phyloP scores from a whole-genome alignment of 2,113 vertebrate genomes.

The Piliocolobus tephrosceles region DNA sequence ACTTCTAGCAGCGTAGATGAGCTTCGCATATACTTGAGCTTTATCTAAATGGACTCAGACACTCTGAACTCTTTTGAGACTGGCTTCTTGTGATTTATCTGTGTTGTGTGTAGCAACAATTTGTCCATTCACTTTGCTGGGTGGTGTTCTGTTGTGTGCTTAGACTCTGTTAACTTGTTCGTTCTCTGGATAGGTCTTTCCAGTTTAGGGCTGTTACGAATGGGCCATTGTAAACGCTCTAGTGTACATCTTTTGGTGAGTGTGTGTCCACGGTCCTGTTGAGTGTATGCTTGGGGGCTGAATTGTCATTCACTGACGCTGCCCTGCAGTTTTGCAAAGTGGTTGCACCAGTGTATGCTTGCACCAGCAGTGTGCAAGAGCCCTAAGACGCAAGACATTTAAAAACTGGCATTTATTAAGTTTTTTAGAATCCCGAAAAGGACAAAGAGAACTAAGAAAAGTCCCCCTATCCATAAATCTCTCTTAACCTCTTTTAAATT shows the following conservation, averaged over 20 bases:
- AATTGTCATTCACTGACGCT: background rate
- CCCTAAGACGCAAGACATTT: background rate
- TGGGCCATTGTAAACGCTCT: background rate
- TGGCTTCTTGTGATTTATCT: background rate
- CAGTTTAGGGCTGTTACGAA: background rate
- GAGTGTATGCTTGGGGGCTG: background rate
- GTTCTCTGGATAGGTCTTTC: background rate
- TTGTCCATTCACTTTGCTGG: background rate
- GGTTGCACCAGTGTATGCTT: background rate
- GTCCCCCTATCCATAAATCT: background rate
- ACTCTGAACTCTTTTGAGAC: background rate
- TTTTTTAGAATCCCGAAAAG: background rate
- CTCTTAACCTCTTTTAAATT: background rate
- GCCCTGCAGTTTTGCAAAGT: background rate
- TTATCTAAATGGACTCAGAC: background rate
- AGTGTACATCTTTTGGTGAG: background rate
- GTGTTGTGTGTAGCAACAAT: accelerated
- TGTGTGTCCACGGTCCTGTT: background rate
- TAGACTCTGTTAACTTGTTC: background rate
- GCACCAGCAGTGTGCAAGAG: background rate
- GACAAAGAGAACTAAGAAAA: background rate
- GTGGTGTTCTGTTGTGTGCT: background rate
- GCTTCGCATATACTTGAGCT: background rate
- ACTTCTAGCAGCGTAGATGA: accelerated
- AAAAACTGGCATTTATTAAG: background rate